These are phyloP conservation scores for Microcebus jonahi DNA, from an alignment of 2,113 vertebrate genomes.

Conservation along the genomic window DNA sequence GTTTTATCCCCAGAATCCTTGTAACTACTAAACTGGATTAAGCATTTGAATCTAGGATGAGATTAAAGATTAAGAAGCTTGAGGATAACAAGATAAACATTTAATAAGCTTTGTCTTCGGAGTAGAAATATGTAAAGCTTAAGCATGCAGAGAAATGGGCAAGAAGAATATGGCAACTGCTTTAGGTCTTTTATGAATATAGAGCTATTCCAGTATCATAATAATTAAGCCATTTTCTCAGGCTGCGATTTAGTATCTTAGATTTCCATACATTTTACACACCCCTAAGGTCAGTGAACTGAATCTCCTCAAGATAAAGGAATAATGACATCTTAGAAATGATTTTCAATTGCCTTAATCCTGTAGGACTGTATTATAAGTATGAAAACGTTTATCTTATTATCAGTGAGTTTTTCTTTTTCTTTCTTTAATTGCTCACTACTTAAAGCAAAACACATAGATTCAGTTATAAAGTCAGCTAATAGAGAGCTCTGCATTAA, in stretches of 20 bases:
- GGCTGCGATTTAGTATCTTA: not conserved
- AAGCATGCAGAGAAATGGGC: slow-evolving; percentile 62
- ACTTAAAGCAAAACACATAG: not conserved
- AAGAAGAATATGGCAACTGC: slow-evolving; percentile 62
- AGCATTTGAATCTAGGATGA: slow-evolving; percentile 68
- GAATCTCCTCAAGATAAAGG: slow-evolving; percentile 42
- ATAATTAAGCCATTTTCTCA: not conserved
- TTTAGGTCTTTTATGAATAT: not conserved
- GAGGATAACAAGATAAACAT: slow-evolving; percentile 67
- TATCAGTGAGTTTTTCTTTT: not conserved
- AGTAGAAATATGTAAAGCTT: slow-evolving; percentile 66
- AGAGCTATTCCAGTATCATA: not conserved
- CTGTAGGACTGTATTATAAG: not conserved
- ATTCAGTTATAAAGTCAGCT: not conserved
- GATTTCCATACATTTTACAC: not conserved
- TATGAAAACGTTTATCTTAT: not conserved
- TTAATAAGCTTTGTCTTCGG: slow-evolving; percentile 66
- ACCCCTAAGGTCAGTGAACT: not conserved
- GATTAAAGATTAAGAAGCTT: slow-evolving; percentile 79
- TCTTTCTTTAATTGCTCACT: slow-evolving; percentile 9
- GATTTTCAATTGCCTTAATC: not conserved
- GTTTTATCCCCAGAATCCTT: slow-evolving; percentile 68
- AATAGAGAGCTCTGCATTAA: not conserved
- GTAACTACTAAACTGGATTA: slow-evolving; percentile 77
- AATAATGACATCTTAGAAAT: not conserved